Conservation (phyloP, 2,888 invertebrate species). For the Trimorus sp. region DNA sequence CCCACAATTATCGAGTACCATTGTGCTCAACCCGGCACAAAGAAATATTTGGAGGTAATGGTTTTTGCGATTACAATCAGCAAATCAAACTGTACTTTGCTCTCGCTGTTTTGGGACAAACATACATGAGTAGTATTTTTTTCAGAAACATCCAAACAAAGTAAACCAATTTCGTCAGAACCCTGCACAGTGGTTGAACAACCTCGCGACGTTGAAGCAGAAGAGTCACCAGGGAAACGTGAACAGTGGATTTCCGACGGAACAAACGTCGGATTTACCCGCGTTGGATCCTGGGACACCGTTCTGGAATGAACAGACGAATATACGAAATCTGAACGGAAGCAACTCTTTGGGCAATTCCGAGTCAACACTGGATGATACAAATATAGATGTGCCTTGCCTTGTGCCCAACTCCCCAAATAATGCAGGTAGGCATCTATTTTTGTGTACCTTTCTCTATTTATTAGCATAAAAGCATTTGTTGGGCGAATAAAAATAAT, state of each 20-base stretch:
- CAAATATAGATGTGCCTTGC: slow-evolving; percentile 81
- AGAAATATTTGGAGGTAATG: slow-evolving; percentile 93
- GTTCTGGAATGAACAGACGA: slow-evolving; percentile 80
- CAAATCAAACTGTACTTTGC: too few species aligned
- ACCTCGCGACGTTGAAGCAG: slow-evolving; percentile 89
- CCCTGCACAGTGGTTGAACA: slow-evolving; percentile 91
- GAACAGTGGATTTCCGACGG: slow-evolving; percentile 77
- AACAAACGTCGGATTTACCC: slow-evolving; percentile 79
- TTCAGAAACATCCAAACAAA: slow-evolving; percentile 94
- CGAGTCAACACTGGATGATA: slow-evolving; percentile 80
- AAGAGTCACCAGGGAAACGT: slow-evolving; percentile 84
- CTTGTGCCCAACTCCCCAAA: slow-evolving; percentile 81
- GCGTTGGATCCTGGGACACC: slow-evolving; percentile 79
- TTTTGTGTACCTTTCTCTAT: not conserved
- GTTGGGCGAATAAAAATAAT: too few species aligned
- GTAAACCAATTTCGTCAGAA: slow-evolving; percentile 93
- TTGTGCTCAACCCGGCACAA: slow-evolving; percentile 96
- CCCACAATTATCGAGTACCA: slow-evolving; percentile 97
- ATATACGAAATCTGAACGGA: slow-evolving; percentile 79
- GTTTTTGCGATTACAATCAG: not conserved
- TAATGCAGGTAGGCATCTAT: slow-evolving; percentile 74
- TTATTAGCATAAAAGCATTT: too few species aligned
- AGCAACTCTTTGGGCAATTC: slow-evolving; percentile 79
- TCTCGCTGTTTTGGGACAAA: not conserved
- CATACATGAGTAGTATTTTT: slow-evolving; percentile 68